Conservation (phyloP, 2,113 vertebrate genomes). For the Pangasianodon hypophthalmus region DNA sequence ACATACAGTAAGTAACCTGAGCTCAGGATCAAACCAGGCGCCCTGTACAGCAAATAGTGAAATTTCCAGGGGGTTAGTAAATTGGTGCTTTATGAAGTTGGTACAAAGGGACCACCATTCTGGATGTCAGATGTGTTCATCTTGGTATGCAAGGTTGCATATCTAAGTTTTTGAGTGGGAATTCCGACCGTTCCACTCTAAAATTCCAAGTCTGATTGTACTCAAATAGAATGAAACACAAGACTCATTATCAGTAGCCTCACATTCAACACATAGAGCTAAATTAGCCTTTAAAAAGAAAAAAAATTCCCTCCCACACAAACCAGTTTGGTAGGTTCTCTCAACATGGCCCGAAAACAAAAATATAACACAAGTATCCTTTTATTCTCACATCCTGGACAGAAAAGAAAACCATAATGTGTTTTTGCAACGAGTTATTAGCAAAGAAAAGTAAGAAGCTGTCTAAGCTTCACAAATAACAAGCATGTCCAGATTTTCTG, state of each 20-base stretch:
- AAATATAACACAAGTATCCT: background rate
- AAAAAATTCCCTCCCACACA: background rate
- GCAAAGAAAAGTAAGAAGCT: background rate
- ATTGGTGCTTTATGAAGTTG: background rate
- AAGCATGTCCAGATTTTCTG: background rate
- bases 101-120: background rate
- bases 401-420: background rate
- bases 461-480: background rate
- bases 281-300: background rate
- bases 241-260: background rate
- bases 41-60: background rate
- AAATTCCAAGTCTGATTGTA: background rate
- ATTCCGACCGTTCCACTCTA: background rate
- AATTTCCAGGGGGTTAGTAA: background rate
- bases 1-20: background rate
- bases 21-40: background rate
- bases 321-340: background rate
- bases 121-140: background rate
- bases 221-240: background rate
- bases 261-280: background rate
- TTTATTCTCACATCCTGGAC: background rate
- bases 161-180: background rate
- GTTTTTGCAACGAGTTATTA: background rate
- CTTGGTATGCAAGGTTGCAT: background rate
- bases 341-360: background rate